Evolutionary conservation across 1,140 invertebrate species (phyloP).

Genomic region (Apis dorsata): DNA sequence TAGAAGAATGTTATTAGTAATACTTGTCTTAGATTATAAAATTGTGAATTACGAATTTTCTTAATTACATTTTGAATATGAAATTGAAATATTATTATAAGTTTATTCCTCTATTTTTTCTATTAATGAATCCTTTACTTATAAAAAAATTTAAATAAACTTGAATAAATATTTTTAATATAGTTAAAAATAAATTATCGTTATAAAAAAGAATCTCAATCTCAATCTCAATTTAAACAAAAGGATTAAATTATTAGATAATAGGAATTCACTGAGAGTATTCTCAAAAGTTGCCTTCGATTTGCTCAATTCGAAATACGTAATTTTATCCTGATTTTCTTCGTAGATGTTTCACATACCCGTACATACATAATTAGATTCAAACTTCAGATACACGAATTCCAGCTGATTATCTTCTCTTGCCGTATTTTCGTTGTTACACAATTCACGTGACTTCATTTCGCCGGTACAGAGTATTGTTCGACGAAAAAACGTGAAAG

Average conservation of each 20-base stretch:
- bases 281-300: not conserved
- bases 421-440: conserved; percentile 4
- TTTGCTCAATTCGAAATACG: conserved; percentile 3
- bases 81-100: not conserved
- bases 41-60: conserved; percentile 5
- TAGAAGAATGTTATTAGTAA: not conserved
- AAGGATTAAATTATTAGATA: not conserved
- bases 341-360: conserved; percentile 16
- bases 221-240: not conserved
- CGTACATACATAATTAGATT: conserved; percentile 3
- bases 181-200: not conserved
- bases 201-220: not conserved
- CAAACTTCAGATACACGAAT: conserved; percentile 1
- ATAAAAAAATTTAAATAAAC: no score
- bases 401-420: conserved; percentile 4
- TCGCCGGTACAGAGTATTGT: conserved; percentile 1
- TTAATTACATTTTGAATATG: not conserved
- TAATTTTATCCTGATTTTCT: conserved; percentile 10
- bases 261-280: not conserved
- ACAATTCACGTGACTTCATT: conserved; percentile 17
- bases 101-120: no score
- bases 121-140: no score
- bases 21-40: not conserved
- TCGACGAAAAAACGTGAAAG: conserved; percentile 18
- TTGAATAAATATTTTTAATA: no score